Evolutionary conservation across 1,140 invertebrate genomes (phyloP).

Genomic region (Bombus fervidus): DNA sequence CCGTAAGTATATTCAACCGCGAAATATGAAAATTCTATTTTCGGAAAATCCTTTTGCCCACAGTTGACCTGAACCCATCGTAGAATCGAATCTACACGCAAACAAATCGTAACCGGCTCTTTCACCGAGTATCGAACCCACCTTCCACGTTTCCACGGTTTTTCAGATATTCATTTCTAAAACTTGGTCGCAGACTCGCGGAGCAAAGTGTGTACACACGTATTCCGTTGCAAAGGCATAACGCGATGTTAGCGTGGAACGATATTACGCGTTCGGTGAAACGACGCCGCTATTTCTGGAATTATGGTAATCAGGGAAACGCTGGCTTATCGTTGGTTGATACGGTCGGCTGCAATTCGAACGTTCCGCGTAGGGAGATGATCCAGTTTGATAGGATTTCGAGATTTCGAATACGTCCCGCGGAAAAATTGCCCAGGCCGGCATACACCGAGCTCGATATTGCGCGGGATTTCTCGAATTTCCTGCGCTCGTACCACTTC

Average conservation of each 20-base stretch:
- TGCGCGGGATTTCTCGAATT: conserved; percentile 42
- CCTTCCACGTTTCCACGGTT: too few relatives aligned
- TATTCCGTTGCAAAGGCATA: not conserved
- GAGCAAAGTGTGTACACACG: not conserved
- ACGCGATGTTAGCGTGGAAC: conserved; percentile 3
- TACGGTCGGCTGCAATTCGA: conserved; percentile 56
- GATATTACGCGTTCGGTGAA: conserved; percentile 34
- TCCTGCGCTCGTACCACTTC: not conserved
- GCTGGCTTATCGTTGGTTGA: conserved; percentile 60
- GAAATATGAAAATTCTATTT: too few relatives aligned
- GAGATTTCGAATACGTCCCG: conserved; percentile 40
- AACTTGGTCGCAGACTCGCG: not conserved
- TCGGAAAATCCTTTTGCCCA: too few relatives aligned
- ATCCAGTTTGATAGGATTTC: conserved; percentile 52
- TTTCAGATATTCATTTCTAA: not conserved
- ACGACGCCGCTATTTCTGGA: conserved; percentile 59
- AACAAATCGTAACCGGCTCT: too few relatives aligned
- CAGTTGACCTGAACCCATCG: too few relatives aligned
- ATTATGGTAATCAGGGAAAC: conserved; percentile 63
- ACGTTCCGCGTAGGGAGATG: conserved; percentile 45
- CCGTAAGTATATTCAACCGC: too few relatives aligned
- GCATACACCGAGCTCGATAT: conserved; percentile 18
- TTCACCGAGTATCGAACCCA: too few relatives aligned
- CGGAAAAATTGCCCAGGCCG: conserved; percentile 22
- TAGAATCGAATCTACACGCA: too few relatives aligned